Evolutionary conservation across 1,140 invertebrate species (phyloP).

Genomic region (Drosophila suzukii): DNA sequence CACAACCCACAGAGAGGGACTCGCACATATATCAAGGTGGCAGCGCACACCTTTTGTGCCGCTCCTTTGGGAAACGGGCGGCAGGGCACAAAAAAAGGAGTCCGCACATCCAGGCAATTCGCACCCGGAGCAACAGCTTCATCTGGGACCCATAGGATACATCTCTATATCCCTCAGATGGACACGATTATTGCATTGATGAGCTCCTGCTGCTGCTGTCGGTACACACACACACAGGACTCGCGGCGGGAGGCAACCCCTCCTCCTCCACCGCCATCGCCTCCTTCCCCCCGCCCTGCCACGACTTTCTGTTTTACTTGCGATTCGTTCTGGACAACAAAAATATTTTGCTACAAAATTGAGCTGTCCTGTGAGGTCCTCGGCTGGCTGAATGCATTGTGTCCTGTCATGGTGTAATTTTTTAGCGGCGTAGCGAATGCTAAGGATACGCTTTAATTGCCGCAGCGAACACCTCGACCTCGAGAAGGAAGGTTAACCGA

Average conservation of each 20-base stretch:
- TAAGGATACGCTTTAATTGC: conserved; percentile 80
- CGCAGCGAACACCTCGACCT: conserved; percentile 49
- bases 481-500: conserved; percentile 49
- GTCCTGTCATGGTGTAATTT: conserved; percentile 73
- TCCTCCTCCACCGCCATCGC: neutral
- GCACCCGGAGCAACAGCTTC: conserved; percentile 69
- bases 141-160: conserved; percentile 29
- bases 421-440: conserved; percentile 77
- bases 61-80: conserved; percentile 51
- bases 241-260: conserved; percentile 46
- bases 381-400: conserved; percentile 18
- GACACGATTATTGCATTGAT: conserved; percentile 82
- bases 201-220: conserved; percentile 83
- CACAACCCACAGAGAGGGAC: conserved; percentile 26
- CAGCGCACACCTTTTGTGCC: conserved; percentile 51
- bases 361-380: conserved; percentile 70
- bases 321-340: conserved; percentile 80
- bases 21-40: conserved; percentile 59
- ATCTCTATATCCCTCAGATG: conserved; percentile 27
- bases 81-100: conserved; percentile 12
- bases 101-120: conserved; percentile 36
- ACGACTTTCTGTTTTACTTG: conserved; percentile 62
- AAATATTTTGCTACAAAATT: conserved; percentile 82
- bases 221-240: conserved; percentile 65
- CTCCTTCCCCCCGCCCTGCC: neutral